Conservation (phyloP, 2,888 invertebrate species). For the Carpatolechia fugitivella region DNA sequence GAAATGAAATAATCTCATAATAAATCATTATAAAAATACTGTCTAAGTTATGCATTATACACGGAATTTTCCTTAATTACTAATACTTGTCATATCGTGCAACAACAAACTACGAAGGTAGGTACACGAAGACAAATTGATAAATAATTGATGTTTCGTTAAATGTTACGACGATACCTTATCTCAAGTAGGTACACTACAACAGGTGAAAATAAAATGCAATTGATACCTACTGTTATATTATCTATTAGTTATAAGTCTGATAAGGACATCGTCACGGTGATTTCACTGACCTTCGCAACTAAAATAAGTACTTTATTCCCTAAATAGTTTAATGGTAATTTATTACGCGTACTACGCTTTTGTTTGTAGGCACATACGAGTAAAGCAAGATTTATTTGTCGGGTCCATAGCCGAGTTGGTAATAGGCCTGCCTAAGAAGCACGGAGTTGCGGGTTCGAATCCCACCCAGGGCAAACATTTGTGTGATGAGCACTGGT, state of each 20-base stretch:
- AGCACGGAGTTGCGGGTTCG: no score
- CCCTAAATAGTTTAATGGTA: not conserved
- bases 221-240: conserved; percentile 28
- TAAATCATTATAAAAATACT: no score
- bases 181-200: conserved; percentile 42
- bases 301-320: not conserved
- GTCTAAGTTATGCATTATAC: no score
- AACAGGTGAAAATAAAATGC: conserved; percentile 4
- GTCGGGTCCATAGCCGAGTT: no score
- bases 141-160: no score
- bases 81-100: not conserved
- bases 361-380: no score
- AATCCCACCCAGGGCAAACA: no score
- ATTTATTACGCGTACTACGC: not conserved
- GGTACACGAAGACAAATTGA: not conserved
- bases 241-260: not conserved
- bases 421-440: no score
- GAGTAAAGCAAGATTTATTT: no score
- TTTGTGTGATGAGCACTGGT: no score
- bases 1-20: no score
- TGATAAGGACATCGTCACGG: conserved; percentile 36
- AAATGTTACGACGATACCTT: conserved; percentile 47
- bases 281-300: conserved; percentile 48
- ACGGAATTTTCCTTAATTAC: conserved; percentile 1
- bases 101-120: not conserved